These are phyloP conservation scores for Phocoena sinus DNA, from an alignment of 2,113 vertebrate genomes.

Conservation along the genomic window DNA sequence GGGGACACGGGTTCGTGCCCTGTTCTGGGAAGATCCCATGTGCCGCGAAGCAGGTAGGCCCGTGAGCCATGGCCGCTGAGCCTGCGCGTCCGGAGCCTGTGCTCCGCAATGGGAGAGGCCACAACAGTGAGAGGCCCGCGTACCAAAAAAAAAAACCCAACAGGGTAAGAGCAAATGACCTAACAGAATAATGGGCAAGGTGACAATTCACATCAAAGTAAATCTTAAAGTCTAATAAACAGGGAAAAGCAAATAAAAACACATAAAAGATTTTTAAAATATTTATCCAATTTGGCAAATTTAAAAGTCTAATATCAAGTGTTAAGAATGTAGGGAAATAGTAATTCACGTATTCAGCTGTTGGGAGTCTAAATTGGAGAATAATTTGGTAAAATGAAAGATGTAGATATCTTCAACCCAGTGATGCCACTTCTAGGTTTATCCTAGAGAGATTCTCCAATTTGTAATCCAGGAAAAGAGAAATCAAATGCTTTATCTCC, in stretches of 20 bases:
- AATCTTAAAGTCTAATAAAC: not conserved
- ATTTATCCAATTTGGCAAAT: not conserved
- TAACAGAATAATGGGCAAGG: not conserved
- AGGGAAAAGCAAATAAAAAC: not conserved
- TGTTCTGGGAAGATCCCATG: too few relatives aligned
- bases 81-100: too few relatives aligned
- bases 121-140: too few relatives aligned
- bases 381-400: not conserved
- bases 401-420: not conserved
- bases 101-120: too few relatives aligned
- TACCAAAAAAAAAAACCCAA: not conserved
- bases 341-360: not conserved
- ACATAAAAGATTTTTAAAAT: not conserved
- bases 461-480: not conserved
- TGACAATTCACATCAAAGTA: not conserved
- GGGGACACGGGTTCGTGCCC: too few relatives aligned
- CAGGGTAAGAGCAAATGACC: not conserved
- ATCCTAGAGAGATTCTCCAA: not conserved
- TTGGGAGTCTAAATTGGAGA: not conserved
- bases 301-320: not conserved
- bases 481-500: not conserved
- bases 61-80: too few relatives aligned
- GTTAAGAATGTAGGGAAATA: not conserved
- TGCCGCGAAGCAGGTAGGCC: too few relatives aligned
- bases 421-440: not conserved